Evolutionary conservation across 2,797 vertebrate species (phyloP).

Genomic region (Urophycis tenuis): DNA sequence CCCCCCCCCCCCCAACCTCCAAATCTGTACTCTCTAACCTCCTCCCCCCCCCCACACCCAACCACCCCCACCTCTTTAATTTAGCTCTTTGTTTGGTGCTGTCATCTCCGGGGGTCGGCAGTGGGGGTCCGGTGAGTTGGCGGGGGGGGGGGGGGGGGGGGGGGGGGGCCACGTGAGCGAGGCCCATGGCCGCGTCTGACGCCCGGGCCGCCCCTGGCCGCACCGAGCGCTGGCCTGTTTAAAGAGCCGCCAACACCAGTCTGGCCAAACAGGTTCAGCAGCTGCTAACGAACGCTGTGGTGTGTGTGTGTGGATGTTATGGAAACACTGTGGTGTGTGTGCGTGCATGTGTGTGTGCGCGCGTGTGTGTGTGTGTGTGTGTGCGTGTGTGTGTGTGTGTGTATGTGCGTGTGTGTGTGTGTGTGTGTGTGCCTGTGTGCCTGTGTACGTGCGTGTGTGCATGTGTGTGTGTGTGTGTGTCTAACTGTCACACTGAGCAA

Average conservation of each 20-base stretch:
- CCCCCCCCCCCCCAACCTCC: slow-evolving; percentile 14
- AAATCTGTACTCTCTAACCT: slow-evolving; percentile 60
- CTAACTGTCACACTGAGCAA: too few species aligned
- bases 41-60: slow-evolving; percentile 41
- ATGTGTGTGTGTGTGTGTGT: background rate
- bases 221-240: slow-evolving; percentile 32
- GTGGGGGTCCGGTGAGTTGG: slow-evolving; percentile 21
- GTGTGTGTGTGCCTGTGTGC: background rate
- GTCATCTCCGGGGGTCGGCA: slow-evolving; percentile 50
- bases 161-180: slow-evolving; percentile 5
- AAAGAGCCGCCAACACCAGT: slow-evolving; percentile 50
- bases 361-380: background rate
- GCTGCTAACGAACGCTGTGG: slow-evolving; percentile 34
- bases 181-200: slow-evolving; percentile 8
- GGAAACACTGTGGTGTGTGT: slow-evolving; percentile 36
- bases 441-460: background rate
- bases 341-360: too few species aligned
- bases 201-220: slow-evolving; percentile 17
- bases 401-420: background rate
- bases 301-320: background rate
- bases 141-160: slow-evolving; percentile 25
- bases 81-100: slow-evolving; percentile 44
- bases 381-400: background rate
- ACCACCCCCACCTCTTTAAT: slow-evolving; percentile 36
- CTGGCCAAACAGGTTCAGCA: slow-evolving; percentile 54